These are phyloP conservation scores for Stegostoma tigrinum DNA, from an alignment of 2,113 vertebrate species.

Conservation along the genomic window DNA sequence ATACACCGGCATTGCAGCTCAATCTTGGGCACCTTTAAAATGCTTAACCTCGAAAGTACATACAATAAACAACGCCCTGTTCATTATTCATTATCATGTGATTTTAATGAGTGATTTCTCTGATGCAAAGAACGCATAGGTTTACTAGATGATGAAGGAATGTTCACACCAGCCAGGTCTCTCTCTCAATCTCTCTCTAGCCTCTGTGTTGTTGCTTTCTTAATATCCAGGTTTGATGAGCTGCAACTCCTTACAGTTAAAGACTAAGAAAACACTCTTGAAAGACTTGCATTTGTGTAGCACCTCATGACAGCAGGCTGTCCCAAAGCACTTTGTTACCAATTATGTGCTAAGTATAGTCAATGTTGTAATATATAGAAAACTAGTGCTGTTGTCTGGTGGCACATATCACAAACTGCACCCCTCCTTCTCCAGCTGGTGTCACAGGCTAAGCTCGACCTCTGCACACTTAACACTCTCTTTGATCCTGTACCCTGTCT, in stretches of 20 bases:
- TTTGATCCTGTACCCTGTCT: background rate
- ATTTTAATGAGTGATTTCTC: background rate
- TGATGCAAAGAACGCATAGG: background rate
- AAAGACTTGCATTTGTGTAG: background rate
- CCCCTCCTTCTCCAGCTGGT: background rate
- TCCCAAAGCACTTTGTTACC: background rate
- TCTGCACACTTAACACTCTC: background rate
- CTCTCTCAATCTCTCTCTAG: background rate
- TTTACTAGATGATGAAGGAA: background rate
- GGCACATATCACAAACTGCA: background rate
- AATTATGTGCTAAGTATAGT: background rate
- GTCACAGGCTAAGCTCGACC: background rate
- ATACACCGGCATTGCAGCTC: background rate
- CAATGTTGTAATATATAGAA: background rate
- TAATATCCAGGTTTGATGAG: background rate
- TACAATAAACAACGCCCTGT: background rate
- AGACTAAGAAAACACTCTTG: background rate
- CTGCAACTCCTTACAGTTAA: background rate
- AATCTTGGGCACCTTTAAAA: background rate
- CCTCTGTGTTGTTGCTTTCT: background rate
- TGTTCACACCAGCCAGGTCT: background rate
- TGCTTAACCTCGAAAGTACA: background rate
- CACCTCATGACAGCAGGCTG: background rate
- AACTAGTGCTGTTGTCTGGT: background rate
- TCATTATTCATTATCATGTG: background rate